Evolutionary conservation across 2,113 vertebrate species (phyloP).

Genomic region (Gymnobelideus leadbeateri): DNA sequence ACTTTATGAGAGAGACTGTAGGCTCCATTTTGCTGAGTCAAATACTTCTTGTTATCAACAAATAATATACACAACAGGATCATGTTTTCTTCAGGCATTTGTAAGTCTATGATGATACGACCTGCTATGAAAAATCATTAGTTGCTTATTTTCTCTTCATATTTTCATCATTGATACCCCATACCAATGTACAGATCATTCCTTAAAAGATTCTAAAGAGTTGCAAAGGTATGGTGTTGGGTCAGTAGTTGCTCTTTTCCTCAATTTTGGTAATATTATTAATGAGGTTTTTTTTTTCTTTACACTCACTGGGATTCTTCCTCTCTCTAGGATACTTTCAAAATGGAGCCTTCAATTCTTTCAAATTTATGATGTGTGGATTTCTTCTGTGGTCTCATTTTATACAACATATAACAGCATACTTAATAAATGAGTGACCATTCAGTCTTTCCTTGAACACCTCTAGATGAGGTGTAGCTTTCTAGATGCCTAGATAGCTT

Average conservation of each 20-base stretch:
- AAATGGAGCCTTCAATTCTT: neutral
- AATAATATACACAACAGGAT: neutral
- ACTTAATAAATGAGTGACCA: neutral
- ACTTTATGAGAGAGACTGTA: neutral
- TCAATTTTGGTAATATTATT: neutral
- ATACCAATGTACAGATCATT: neutral
- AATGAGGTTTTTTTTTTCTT: neutral
- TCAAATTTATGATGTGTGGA: neutral
- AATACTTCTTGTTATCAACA: neutral
- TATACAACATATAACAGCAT: neutral
- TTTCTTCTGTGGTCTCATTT: neutral
- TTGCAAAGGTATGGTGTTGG: neutral
- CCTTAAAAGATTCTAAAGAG: neutral
- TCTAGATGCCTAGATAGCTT: neutral
- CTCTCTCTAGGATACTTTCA: neutral
- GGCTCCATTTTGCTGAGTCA: neutral
- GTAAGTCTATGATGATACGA: neutral
- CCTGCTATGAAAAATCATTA: neutral
- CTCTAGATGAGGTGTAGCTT: neutral
- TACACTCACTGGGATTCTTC: neutral
- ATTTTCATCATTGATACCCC: neutral
- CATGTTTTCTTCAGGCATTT: neutral
- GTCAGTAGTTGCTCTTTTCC: neutral
- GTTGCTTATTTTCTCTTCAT: neutral
- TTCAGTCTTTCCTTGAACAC: neutral